Evolutionary conservation across 2,797 vertebrate genomes (phyloP), one percentile per base, ranked within the genome.

Genomic region (Oreonectes daqikongensis): DNA sequence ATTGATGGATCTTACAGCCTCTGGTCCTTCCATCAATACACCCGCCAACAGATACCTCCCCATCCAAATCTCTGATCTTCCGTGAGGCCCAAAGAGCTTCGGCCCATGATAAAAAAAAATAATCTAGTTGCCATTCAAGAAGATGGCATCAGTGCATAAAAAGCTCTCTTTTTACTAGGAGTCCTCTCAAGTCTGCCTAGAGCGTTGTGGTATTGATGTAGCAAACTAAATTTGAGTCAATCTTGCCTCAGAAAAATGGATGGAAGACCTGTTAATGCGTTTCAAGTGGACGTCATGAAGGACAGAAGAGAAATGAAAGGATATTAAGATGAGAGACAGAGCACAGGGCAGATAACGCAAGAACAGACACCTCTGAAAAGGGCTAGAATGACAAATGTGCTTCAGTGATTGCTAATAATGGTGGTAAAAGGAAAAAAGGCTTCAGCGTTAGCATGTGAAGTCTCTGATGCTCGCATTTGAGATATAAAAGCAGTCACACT

Each of bases 211-310:
- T 89, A 89, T 90, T 88, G 91, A 93, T 92, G 91, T 87, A 91
- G 88, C 89, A 93, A 93, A 93, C 92, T 93, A 88, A 88, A 89
- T 94, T 93, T 92, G 90, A 92, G 91, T 92, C 91, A 92, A 93
- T 92, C 90, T 87, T 89, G 90, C 90, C 90, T 89, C 86, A 84
- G 89, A 88, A 87, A 91, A 93, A 93, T 93, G 91, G 91, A 91
- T 84, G 89, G 87, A 87, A 87, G 89, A 92, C 88, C 90, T 92
- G 90, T 92, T 93, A 93, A 94, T 93, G 93, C 91, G 90, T 85
- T 90, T 93, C 89, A 89, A 94, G 91, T 91, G 91, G 87, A 88
- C 88, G 85, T 92, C 89, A 91, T 90, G 91, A 91, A 90, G 90
- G 84, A 91, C 88, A 87, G 85, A 89, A 89, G 84, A 87, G 87